Conservation (phyloP, 2,888 invertebrate species). For the Melieria picta region DNA sequence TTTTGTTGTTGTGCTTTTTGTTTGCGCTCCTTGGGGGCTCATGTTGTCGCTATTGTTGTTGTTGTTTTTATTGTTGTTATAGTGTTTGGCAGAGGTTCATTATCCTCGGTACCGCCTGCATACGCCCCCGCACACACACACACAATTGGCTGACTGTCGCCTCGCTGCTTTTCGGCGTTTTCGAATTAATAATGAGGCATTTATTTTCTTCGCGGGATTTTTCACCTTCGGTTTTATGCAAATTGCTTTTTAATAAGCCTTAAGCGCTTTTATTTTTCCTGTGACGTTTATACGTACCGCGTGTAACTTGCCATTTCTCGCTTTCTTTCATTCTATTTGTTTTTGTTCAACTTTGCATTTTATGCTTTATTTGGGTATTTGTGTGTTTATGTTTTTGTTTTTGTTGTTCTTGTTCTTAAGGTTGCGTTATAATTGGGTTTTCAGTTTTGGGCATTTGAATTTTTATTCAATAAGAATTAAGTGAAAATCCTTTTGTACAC, state of each 20-base stretch:
- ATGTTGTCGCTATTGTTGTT: not conserved
- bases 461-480: constrained; percentile 29
- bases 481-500: constrained; percentile 19
- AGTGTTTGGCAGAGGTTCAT: not conserved
- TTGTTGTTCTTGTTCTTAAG: constrained; percentile 4
- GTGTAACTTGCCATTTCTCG: not conserved
- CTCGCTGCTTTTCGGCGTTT: constrained; percentile 21
- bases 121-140: not conserved
- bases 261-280: constrained; percentile 11
- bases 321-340: not conserved
- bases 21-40: not conserved
- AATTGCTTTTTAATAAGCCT: constrained; percentile 32
- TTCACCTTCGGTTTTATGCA: constrained; percentile 32
- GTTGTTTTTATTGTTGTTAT: not conserved
- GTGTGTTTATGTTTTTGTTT: not conserved
- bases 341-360: not conserved
- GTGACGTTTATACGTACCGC: constrained; percentile 7
- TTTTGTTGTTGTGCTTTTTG: constrained; percentile 7
- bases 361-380: not conserved
- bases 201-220: constrained; percentile 24
- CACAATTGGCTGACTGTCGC: not conserved
- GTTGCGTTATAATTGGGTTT: constrained; percentile 27
- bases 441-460: constrained; percentile 27
- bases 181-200: constrained; percentile 23
- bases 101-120: not conserved